These are phyloP conservation scores for Bubo bubo DNA, from an alignment of 2,113 vertebrate species.

Conservation along the genomic window DNA sequence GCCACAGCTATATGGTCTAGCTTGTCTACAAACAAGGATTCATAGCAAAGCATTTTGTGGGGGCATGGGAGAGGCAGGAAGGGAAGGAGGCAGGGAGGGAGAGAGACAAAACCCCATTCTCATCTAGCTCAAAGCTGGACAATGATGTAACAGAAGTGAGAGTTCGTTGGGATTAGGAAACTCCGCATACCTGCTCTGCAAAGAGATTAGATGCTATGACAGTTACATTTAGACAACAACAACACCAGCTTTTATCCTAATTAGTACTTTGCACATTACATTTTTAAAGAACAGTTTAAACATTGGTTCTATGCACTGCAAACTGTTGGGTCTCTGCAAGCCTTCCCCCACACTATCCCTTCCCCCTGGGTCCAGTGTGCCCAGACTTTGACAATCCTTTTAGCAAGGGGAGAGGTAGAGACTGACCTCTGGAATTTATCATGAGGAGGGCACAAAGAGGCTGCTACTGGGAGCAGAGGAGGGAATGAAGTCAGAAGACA, in stretches of 20 bases:
- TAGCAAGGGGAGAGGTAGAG: neutral
- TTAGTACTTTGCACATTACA: neutral
- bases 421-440: neutral
- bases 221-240: neutral
- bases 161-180: neutral
- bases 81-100: neutral
- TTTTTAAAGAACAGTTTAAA: constrained; percentile 8
- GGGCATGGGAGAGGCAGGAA: neutral
- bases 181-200: neutral
- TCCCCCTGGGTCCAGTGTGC: neutral
- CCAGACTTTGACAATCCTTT: neutral
- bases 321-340: neutral
- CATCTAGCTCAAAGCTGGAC: neutral
- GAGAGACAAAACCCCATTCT: constrained; percentile 9
- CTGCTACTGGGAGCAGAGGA: neutral
- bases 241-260: neutral
- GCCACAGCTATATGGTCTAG: neutral
- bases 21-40: neutral
- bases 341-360: neutral
- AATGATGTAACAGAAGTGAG: neutral
- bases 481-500: neutral
- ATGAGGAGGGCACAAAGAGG: neutral
- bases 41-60: neutral
- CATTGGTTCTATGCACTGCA: neutral
- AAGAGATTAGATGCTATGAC: neutral